Evolutionary conservation across 1,140 invertebrate species (phyloP).

Genomic region (Polypedilum pembai): DNA sequence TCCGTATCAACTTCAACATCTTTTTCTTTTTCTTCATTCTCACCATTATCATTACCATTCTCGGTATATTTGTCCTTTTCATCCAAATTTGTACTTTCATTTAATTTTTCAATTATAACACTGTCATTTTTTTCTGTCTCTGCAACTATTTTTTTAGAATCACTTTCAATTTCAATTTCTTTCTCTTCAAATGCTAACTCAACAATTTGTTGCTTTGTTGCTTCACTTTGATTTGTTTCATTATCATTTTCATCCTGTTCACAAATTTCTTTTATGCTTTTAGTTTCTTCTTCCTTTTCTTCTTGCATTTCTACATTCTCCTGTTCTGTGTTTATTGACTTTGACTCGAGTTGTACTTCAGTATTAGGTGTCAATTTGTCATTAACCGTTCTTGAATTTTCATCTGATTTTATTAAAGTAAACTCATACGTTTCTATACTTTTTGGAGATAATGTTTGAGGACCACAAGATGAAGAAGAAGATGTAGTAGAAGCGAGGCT

Average conservation of each 20-base stretch:
- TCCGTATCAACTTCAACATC: constrained; percentile 34
- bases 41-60: constrained; percentile 20
- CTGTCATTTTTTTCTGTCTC: not conserved
- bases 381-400: not conserved
- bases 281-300: not conserved
- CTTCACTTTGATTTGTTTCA: not conserved
- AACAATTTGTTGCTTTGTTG: too few relatives aligned
- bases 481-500: not conserved
- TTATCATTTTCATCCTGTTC: not conserved
- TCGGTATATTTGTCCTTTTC: constrained; percentile 7
- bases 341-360: not conserved
- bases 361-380: not conserved
- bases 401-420: not conserved
- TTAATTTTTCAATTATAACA: not conserved
- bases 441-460: too few relatives aligned
- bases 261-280: too few relatives aligned
- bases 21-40: constrained; percentile 24
- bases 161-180: not conserved
- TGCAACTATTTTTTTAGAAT: not conserved
- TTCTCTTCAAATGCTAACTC: too few relatives aligned
- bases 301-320: not conserved
- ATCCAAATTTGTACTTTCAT: not conserved
- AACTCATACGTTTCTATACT: too few relatives aligned
- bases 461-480: not conserved
- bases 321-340: not conserved